These are phyloP conservation scores for Calliphora vicina DNA, from an alignment of 1,140 invertebrate species.

Conservation along the genomic window DNA sequence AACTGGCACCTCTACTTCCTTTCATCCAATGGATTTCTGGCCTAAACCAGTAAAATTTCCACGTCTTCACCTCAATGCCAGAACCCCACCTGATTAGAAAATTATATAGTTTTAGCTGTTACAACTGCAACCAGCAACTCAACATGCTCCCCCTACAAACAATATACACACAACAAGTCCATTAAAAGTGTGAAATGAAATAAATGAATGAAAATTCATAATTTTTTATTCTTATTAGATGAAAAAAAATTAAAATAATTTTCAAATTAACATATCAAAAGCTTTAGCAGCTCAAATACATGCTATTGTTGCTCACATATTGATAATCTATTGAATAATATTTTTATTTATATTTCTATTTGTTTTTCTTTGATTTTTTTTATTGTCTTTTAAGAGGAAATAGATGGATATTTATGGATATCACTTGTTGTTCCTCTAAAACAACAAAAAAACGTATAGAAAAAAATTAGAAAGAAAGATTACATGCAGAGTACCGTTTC, in stretches of 20 bases:
- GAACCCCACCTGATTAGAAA: too few species aligned
- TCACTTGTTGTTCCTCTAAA: not conserved
- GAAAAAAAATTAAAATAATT: not conserved
- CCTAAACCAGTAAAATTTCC: too few species aligned
- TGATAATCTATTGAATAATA: too few species aligned
- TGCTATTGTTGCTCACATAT: too few species aligned
- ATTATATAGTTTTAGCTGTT: too few species aligned
- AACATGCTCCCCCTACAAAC: too few species aligned
- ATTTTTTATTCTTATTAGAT: not conserved
- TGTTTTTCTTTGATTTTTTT: not conserved
- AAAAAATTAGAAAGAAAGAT: too few species aligned
- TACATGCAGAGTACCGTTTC: not conserved
- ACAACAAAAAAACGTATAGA: not conserved
- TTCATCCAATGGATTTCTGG: too few species aligned
- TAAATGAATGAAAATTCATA: conserved; percentile 1
- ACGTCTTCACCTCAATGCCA: too few species aligned
- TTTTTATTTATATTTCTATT: not conserved
- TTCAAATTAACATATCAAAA: not conserved
- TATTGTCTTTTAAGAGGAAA: not conserved
- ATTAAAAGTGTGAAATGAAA: not conserved
- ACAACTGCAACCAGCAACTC: too few species aligned
- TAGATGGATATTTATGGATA: not conserved
- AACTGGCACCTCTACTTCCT: too few species aligned
- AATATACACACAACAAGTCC: too few species aligned
- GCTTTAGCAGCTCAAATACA: not conserved